A percentile compares a stretch with the other conserved stretches of the same genome.
Conservation (phyloP, 2,797 vertebrate genomes). For the Anisognathus igniventris region DNA sequence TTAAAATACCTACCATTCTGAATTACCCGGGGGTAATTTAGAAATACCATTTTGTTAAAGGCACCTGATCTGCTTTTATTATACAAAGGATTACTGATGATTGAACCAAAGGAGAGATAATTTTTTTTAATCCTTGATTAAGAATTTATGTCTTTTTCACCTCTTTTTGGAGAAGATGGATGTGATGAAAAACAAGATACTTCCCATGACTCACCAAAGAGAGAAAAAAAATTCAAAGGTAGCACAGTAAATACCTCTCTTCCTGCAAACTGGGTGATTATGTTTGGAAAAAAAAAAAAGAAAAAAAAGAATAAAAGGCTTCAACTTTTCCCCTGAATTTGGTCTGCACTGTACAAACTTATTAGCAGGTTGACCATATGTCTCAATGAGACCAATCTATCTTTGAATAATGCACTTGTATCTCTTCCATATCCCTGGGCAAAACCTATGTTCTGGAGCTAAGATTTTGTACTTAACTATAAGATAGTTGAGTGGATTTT, state of each 20-base stretch:
- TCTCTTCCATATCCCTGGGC: constrained; percentile 33
- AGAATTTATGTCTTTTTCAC: background rate
- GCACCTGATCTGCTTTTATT: constrained; percentile 25
- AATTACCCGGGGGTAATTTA: constrained; percentile 35
- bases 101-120: background rate
- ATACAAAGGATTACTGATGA: background rate
- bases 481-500: constrained; percentile 62
- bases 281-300: background rate
- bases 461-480: constrained; percentile 55
- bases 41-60: constrained; percentile 29
- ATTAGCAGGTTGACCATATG: background rate
- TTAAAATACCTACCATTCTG: constrained; percentile 53
- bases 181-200: background rate
- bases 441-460: constrained; percentile 44
- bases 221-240: background rate
- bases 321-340: background rate
- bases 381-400: background rate
- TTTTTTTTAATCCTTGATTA: background rate
- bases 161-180: background rate
- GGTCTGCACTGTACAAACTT: background rate
- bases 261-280: background rate
- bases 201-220: background rate
- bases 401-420: constrained; percentile 12
- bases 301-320: background rate
- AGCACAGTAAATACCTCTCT: background rate